Conservation (phyloP, 2,797 vertebrate species). For the Argentina silus region DNA sequence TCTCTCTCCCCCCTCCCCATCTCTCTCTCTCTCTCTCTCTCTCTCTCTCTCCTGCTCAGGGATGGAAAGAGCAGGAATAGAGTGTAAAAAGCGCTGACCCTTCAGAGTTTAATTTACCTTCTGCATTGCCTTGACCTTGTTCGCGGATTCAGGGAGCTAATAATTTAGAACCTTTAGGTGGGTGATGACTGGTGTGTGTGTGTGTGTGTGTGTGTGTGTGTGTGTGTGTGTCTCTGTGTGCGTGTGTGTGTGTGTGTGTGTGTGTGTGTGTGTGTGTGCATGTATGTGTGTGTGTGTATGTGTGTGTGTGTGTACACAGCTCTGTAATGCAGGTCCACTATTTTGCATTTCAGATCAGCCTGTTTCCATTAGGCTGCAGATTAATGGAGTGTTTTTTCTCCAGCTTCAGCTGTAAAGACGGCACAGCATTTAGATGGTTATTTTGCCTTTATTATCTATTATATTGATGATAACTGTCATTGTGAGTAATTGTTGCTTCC, state of each 20-base stretch:
- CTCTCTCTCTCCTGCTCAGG: slow-evolving; percentile 42
- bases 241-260: slow-evolving; percentile 20
- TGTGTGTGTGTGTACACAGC: slow-evolving; percentile 51
- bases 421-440: slow-evolving; percentile 53
- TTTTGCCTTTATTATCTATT: slow-evolving; percentile 56
- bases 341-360: slow-evolving; percentile 58
- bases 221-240: slow-evolving; percentile 23
- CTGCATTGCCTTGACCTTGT: slow-evolving; percentile 95
- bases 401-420: slow-evolving; percentile 46
- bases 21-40: not conserved
- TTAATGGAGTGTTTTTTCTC: slow-evolving; percentile 51
- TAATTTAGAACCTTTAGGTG: slow-evolving; percentile 91
- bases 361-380: slow-evolving; percentile 50
- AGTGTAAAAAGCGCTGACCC: slow-evolving; percentile 94
- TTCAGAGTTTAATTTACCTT: slow-evolving; percentile 96
- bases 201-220: slow-evolving; percentile 16
- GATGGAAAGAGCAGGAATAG: slow-evolving; percentile 87
- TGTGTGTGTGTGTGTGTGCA: slow-evolving; percentile 31
- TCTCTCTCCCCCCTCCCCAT: slow-evolving; percentile 30
- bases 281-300: slow-evolving; percentile 32
- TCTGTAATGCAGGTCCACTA: slow-evolving; percentile 8
- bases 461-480: slow-evolving; percentile 53
- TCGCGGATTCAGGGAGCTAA: slow-evolving; percentile 92
- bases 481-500: slow-evolving; percentile 45
- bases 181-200: slow-evolving; percentile 96